phyloP scores from a whole-genome alignment of 2,113 vertebrate genomes.

The Coptodon bakossiorum region DNA sequence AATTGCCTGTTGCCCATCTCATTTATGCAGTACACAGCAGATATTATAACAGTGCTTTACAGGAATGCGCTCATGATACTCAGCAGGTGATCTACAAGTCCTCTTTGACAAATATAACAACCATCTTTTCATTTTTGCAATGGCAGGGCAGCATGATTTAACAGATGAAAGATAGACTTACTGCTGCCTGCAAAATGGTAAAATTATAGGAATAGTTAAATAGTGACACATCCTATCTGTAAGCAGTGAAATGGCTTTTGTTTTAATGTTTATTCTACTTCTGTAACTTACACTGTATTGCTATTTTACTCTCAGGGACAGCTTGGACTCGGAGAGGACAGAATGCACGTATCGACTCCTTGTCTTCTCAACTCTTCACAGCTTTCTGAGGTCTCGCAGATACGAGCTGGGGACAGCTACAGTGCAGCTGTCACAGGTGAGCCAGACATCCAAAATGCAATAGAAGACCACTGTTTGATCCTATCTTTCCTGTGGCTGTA shows the following conservation, averaged over 20 bases:
- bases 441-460: background rate
- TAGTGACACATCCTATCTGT: background rate
- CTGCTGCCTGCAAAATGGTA: background rate
- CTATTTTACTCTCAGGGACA: slow-evolving; percentile 44
- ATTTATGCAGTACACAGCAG: slow-evolving; percentile 3
- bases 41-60: slow-evolving; percentile 27
- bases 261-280: slow-evolving; percentile 29
- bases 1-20: slow-evolving; percentile 76
- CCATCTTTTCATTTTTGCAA: slow-evolving; percentile 15
- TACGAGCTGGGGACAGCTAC: slow-evolving; percentile 40
- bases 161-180: background rate
- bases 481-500: background rate
- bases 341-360: slow-evolving; percentile 1
- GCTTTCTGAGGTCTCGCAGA: background rate
- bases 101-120: slow-evolving; percentile 43
- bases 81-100: slow-evolving; percentile 54
- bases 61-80: slow-evolving; percentile 24
- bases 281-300: background rate
- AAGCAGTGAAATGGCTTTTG: background rate
- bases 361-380: slow-evolving; percentile 14
- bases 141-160: background rate
- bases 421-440: slow-evolving; percentile 46
- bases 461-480: background rate
- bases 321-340: slow-evolving; percentile 41
- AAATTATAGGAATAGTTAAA: background rate